Percentiles rank a stretch among this genome's conserved stretches.
phyloP scores from a whole-genome alignment of 2,113 vertebrate genomes.

The Zingel zingel region DNA sequence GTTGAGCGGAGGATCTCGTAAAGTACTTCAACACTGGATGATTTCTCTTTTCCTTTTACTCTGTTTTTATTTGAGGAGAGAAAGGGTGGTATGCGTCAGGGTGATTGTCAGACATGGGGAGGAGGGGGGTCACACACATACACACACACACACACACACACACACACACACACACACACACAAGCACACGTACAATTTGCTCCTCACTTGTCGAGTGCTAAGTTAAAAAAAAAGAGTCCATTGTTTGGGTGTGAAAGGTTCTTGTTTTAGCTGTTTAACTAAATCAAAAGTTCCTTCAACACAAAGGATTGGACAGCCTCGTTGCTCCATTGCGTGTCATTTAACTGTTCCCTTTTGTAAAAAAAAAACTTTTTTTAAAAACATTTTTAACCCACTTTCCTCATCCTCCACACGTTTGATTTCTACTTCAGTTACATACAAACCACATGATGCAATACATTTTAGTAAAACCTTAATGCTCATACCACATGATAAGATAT shows the following conservation, averaged over 20 bases:
- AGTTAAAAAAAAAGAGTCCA: slow-evolving; percentile 69
- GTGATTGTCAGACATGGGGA: slow-evolving; percentile 66
- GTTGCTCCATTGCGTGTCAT: slow-evolving; percentile 52
- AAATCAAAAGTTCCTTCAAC: slow-evolving; percentile 73
- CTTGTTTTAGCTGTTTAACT: slow-evolving; percentile 79
- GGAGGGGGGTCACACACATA: slow-evolving; percentile 8
- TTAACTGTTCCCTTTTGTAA: slow-evolving; percentile 62
- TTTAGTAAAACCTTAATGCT: background rate
- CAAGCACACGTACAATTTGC: slow-evolving; percentile 72
- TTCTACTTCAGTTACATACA: slow-evolving; percentile 8
- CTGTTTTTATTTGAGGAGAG: slow-evolving; percentile 74
- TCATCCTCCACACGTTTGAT: background rate
- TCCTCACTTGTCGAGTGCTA: slow-evolving; percentile 74
- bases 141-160: slow-evolving; percentile 37
- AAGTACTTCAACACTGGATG: slow-evolving; percentile 78
- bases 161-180: slow-evolving; percentile 18
- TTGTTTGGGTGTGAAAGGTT: slow-evolving; percentile 78
- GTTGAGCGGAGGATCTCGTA: slow-evolving; percentile 78
- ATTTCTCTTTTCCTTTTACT: slow-evolving; percentile 75
- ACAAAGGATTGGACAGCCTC: slow-evolving; percentile 67
- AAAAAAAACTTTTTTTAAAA: slow-evolving; percentile 26
- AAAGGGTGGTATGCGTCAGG: slow-evolving; percentile 68
- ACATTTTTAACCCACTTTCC: slow-evolving; percentile 39
- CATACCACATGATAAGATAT: background rate
- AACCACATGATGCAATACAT: background rate